phyloP scores from a whole-genome alignment of 2,888 invertebrate species.

The Oxycera nigricornis region DNA sequence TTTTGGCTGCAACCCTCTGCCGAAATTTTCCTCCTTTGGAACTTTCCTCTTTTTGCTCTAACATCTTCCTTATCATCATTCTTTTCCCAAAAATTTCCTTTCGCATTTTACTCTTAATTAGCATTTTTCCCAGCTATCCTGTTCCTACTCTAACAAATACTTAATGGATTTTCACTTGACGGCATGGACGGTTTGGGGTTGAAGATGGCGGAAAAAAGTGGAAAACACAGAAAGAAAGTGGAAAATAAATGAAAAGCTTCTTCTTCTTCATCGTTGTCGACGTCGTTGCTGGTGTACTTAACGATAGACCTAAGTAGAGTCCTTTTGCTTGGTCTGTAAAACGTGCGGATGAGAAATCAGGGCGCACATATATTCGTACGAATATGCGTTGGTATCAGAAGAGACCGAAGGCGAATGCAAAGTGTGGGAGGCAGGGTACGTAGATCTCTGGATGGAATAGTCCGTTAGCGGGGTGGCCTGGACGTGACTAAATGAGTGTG shows the following conservation, averaged over 20 bases:
- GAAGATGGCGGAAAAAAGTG: slow-evolving; percentile 16
- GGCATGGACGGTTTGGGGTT: background rate
- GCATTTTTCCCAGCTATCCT: slow-evolving; percentile 44
- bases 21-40: background rate
- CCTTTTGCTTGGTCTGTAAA: slow-evolving; percentile 11
- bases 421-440: slow-evolving; percentile 1
- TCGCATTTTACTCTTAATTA: slow-evolving; percentile 47
- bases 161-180: slow-evolving; percentile 45
- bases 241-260: slow-evolving; percentile 40
- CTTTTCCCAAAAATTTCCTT: slow-evolving; percentile 42
- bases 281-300: slow-evolving; percentile 1
- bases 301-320: slow-evolving; percentile 36
- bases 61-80: slow-evolving; percentile 25
- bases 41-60: background rate
- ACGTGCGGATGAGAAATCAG: slow-evolving; percentile 33
- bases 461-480: slow-evolving; percentile 35
- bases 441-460: slow-evolving; percentile 20
- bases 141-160: slow-evolving; percentile 44
- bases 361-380: slow-evolving; percentile 33
- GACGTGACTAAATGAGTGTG: slow-evolving; percentile 39
- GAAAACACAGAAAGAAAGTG: slow-evolving; percentile 36
- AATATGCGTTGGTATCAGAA: slow-evolving; percentile 31
- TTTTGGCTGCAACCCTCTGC: background rate
- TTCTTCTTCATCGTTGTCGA: background rate
- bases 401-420: slow-evolving; percentile 4